Base-by-base conservation (phyloP, 1,140 invertebrate genomes). In the Heliothis virescens region DNA sequence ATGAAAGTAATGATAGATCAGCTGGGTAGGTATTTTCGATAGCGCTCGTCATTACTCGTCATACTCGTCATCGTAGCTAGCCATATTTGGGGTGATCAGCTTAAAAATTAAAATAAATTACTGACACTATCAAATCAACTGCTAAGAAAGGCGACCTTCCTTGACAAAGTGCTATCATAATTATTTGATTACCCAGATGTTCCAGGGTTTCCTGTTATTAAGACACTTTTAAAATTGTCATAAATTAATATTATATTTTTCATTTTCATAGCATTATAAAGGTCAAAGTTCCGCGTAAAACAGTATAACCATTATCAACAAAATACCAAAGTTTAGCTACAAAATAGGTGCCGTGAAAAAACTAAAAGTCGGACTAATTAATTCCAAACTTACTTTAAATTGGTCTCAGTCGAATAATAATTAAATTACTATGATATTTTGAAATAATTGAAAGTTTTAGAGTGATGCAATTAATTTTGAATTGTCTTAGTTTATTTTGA, bases 1-100 rank as follows among this genome's bases (percentile, higher is more conserved):
- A 84, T 76, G n/a, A 63, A 72, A 63, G 57, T 34, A 82, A 82
- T 82, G 81, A 84, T 87, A 84, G 87, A 86, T 87, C 85, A 86
- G 79, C 77, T 83, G 71, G 85, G 80, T n/a, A n/a, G n/a, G n/a
- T 82, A 81, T 75, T 74, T 76, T 76, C 73, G 82, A 82, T 74
- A 83, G n/a, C n/a, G n/a, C n/a, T n/a, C n/a, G n/a, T n/a, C n/a
- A n/a, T n/a, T n/a, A n/a, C n/a, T n/a, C n/a, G n/a, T n/a, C n/a
- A n/a, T n/a, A 29, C 34, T n/a, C 10, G n/a, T 50, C 26, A 11
- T 52, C 26, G 48, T 71, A 21, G 16, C 21, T 11, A 47, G 13
- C 41, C n/a, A 16, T 41, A 9, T 41, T 41, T 41, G 34, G n/a
- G n/a, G 5, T 7, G 9, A 7, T 41, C 5, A 9, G 1, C n/a